phyloP scores from a whole-genome alignment of 2,888 invertebrate genomes.

The Tortricodes alternella region DNA sequence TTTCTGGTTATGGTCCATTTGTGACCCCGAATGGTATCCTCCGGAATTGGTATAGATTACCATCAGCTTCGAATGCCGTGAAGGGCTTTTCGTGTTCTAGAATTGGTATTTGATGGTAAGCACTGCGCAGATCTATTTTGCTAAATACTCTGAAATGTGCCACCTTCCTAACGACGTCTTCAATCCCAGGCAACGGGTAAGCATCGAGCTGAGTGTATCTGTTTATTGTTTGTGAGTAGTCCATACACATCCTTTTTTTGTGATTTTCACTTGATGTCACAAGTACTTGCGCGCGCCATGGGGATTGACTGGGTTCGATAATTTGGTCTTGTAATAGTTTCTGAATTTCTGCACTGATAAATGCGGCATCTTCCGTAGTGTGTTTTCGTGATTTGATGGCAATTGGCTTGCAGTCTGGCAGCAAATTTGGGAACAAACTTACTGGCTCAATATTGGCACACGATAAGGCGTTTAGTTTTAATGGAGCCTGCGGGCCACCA shows the following conservation, averaged over 20 bases:
- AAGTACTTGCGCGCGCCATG: conserved; percentile 1
- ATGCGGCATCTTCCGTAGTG: neutral
- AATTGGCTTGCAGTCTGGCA: neutral
- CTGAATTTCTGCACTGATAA: neutral
- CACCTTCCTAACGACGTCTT: neutral
- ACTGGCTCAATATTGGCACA: neutral
- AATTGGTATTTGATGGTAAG: conserved; percentile 11
- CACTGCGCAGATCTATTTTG: neutral
- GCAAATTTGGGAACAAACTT: neutral
- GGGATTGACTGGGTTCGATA: neutral
- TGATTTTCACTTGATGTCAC: neutral
- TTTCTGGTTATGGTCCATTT: neutral
- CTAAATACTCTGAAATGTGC: neutral
- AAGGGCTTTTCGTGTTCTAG: neutral
- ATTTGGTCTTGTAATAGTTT: neutral
- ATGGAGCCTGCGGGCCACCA: neutral
- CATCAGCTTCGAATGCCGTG: conserved; percentile 11
- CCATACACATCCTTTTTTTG: neutral
- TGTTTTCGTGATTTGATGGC: neutral
- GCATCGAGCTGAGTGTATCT: neutral
- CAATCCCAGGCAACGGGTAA: neutral
- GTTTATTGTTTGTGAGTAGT: neutral
- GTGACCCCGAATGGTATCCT: neutral
- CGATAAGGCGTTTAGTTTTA: neutral
- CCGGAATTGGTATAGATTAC: neutral